Evolutionary conservation across 2,113 vertebrate species (phyloP).

Genomic region (Lophius piscatorius): DNA sequence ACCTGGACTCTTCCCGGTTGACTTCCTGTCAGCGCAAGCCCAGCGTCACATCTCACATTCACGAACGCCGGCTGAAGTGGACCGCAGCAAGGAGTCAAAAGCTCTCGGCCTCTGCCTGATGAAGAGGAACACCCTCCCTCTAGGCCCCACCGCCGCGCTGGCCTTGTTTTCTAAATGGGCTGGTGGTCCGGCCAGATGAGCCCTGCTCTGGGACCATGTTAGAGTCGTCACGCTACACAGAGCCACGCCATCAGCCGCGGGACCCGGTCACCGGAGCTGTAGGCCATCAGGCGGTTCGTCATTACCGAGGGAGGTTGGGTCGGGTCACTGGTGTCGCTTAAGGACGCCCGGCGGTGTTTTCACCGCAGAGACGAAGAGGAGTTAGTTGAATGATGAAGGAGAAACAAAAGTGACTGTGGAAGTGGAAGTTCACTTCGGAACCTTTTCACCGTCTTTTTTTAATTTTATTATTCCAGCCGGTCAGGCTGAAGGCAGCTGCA

Average conservation of each 20-base stretch:
- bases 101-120: constrained; percentile 20
- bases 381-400: constrained; percentile 30
- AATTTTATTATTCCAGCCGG: constrained; percentile 23
- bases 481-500: constrained; percentile 20
- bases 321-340: constrained; percentile 43
- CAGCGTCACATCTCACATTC: no score
- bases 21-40: no score
- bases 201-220: constrained; percentile 44
- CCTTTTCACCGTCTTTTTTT: constrained; percentile 39
- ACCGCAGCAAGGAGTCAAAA: no score
- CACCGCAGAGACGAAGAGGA: constrained; percentile 14
- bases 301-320: constrained; percentile 29
- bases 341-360: constrained; percentile 26
- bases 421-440: constrained; percentile 43
- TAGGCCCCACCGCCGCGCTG: background rate
- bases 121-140: constrained; percentile 22
- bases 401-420: constrained; percentile 41
- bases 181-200: constrained; percentile 33
- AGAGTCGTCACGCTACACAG: constrained; percentile 46
- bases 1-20: no score
- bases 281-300: constrained; percentile 45
- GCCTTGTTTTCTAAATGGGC: constrained; percentile 41
- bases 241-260: constrained; percentile 31
- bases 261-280: no score
- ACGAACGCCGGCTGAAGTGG: no score